Base-by-base conservation (phyloP, 2,113 vertebrate species). In the Scomber scombrus region DNA sequence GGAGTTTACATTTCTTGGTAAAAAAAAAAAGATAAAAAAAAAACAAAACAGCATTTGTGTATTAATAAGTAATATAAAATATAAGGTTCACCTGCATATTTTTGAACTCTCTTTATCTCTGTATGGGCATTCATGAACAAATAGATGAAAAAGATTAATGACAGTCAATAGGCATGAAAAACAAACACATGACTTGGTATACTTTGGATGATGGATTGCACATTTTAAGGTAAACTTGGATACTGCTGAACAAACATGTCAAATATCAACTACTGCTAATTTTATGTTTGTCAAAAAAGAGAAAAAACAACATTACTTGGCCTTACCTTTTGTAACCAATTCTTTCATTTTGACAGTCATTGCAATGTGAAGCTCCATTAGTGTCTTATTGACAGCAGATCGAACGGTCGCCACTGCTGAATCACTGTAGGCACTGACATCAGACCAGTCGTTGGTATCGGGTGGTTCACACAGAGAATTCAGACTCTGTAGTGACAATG, bases 21-120 rank as follows among this genome's bases (percentile, higher is more conserved):
- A 40, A 9, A 1, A 7, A 7, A 40, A 40, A 40, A 40, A 40
- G 3, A 26, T 26, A 40, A 8, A 40, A 40, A 40, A 8, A 8
- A 40, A 40, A 40, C 6, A 7, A 40, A 40, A 8, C 6, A 29
- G 45, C 16, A n/a, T 18, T 31, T 26, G 19, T 19, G 58, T 61
- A 6, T 43, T 40, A 7, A 40, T 40, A 9, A 40, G 34, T 40
- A 9, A 40, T 40, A 40, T 40, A 40, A 40, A 40, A 40, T 40
- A 8, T 40, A 40, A 40, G 18, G 21, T 58, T 63, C 21, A 73
- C 71, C 71, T 52, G 71, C 71, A 34, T 73, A 73, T 50, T 43
- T 14, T 19, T 62, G 58, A 19, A 73, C 50, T 34, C 71, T 62
- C n/a, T 21, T 14, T 49, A 73, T n/a, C 71, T 73, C 71, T 73